Base-by-base conservation (phyloP, 1,140 invertebrate genomes). In the Drosophila nikananu region DNA sequence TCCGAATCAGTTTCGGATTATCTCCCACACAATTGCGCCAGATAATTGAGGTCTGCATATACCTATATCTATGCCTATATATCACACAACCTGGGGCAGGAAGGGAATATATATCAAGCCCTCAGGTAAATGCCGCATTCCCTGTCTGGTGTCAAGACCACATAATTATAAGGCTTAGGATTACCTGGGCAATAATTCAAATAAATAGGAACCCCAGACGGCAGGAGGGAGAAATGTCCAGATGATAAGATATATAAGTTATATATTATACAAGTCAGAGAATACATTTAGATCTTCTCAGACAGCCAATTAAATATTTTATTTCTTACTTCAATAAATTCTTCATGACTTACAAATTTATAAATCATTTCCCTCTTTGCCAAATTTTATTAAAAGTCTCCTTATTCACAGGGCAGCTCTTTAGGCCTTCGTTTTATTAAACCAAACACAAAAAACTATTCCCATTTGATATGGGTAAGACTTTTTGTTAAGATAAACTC, bases 1-100 rank as follows among this genome's bases (percentile, higher is more conserved):
- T 75, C 49, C 27, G 70, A 74, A 41, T 63, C 59, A 54, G 70
- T 55, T 74, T 48, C 72, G 58, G 72, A 74, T 75, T 75, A 74
- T 55, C 48, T 63, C 49, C 8, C 32, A 55, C 32, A 73, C 57
- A 62, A 75, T 74, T 73, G 71, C 48, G 42, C n/a, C 17, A 48
- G 30, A 27, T 75, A 74, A 75, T 75, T 75, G 70, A 64, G 72
- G 72, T 51, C 48, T 55, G 41, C 17, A 30, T 54, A 41, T 9
- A 48, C 7, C 13, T 21, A 9, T 17, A 48, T 7, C 15, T 17
- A 17, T 17, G 17, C 35, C 48, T 49, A 52, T 70, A 70, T 68
- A 71, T 71, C 62, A 67, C 23, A 52, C 27, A 27, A 48, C 30
- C 32, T 30, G n/a, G n/a, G 21, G 13, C n/a, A 37, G 41, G 21